phyloP scores from a whole-genome alignment of 1,140 invertebrate genomes.

The Drosophila kepulauana region DNA sequence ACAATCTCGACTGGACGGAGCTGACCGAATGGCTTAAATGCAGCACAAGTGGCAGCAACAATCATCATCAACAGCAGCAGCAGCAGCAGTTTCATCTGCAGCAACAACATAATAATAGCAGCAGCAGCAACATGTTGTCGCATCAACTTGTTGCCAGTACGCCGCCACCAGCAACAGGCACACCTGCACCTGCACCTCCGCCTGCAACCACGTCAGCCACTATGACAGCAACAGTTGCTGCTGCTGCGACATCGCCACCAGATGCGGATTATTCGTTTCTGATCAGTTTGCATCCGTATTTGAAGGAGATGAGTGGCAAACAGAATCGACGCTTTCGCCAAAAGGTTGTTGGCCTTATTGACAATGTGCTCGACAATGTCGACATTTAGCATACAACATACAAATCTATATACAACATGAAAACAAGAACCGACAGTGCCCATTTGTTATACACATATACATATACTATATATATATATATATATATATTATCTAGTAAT shows the following conservation, averaged over 20 bases:
- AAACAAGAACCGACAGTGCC: slow-evolving; percentile 66
- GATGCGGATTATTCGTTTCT: slow-evolving; percentile 80
- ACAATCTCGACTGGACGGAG: slow-evolving; percentile 62
- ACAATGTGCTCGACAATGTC: slow-evolving; percentile 73
- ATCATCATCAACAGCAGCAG: slow-evolving; percentile 1
- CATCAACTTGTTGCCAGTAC: slow-evolving; percentile 12
- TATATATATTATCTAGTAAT: slow-evolving; percentile 19
- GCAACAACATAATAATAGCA: slow-evolving; percentile 21
- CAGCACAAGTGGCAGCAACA: slow-evolving; percentile 13
- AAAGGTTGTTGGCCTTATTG: slow-evolving; percentile 76
- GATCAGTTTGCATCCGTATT: slow-evolving; percentile 78
- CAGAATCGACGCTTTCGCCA: slow-evolving; percentile 79
- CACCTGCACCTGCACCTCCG: slow-evolving; percentile 5
- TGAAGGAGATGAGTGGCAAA: slow-evolving; percentile 81
- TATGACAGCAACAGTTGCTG: background rate
- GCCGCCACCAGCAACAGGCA: slow-evolving; percentile 7
- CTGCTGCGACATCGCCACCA: slow-evolving; percentile 34
- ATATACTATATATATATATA: slow-evolving; percentile 12
- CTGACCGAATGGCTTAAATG: slow-evolving; percentile 63
- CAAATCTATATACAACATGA: slow-evolving; percentile 3
- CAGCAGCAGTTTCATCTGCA: slow-evolving; percentile 13
- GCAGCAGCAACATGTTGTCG: slow-evolving; percentile 22
- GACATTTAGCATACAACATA: slow-evolving; percentile 43
- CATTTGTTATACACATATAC: slow-evolving; percentile 63
- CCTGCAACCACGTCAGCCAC: background rate